A percentile compares a stretch with the other conserved stretches of the same genome.
Conservation (phyloP, 2,113 vertebrate genomes). For the Oncorhynchus gorbuscha region DNA sequence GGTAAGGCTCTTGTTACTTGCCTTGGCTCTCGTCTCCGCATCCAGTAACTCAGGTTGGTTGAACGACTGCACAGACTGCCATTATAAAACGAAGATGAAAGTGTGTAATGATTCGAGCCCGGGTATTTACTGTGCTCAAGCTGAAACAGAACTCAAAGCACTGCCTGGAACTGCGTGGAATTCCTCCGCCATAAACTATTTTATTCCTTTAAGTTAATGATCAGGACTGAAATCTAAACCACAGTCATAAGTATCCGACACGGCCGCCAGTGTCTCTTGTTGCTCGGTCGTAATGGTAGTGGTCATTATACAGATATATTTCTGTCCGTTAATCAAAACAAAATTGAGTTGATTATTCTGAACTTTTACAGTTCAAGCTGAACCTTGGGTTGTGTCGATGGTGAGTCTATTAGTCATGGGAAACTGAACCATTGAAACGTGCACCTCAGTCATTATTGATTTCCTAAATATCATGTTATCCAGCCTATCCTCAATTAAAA, state of each 20-base stretch:
- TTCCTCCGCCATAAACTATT: slow-evolving; percentile 2
- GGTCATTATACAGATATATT: not conserved
- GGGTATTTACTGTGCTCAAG: slow-evolving; percentile 16
- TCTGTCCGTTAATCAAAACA: not conserved
- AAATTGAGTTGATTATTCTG: not conserved
- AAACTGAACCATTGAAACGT: too few species aligned
- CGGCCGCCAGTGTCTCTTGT: not conserved
- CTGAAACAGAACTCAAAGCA: slow-evolving; percentile 8
- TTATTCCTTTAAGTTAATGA: not conserved
- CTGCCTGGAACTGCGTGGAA: slow-evolving; percentile 15
- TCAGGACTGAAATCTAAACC: slow-evolving; percentile 8
- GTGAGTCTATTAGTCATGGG: too few species aligned
- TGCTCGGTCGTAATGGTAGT: not conserved
- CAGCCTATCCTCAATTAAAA: too few species aligned
- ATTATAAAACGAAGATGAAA: slow-evolving; percentile 31
- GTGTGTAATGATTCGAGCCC: not conserved
- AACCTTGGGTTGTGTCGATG: not conserved
- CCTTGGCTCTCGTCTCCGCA: not conserved
- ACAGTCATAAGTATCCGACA: not conserved
- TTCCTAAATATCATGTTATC: too few species aligned
- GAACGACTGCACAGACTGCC: slow-evolving; percentile 15
- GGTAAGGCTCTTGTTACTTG: slow-evolving; percentile 11
- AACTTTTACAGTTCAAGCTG: not conserved
- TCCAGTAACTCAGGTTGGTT: slow-evolving; percentile 11
- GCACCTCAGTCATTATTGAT: too few species aligned